Conservation (phyloP, 2,113 vertebrate species). For the Furnarius figulus region DNA sequence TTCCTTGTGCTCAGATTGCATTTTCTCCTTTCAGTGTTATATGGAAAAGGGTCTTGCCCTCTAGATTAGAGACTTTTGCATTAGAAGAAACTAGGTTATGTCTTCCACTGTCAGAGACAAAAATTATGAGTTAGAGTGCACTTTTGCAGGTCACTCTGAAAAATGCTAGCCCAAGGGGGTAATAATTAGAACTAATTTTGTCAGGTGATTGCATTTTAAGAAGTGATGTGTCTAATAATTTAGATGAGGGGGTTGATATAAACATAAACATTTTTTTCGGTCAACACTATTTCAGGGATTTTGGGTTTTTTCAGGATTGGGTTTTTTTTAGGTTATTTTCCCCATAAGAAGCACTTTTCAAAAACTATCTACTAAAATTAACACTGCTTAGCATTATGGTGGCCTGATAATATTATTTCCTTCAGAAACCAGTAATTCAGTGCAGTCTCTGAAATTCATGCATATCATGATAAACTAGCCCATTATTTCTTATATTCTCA, state of each 20-base stretch:
- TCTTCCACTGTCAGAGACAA: conserved; percentile 78
- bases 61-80: conserved; percentile 85
- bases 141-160: conserved; percentile 82
- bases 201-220: conserved; percentile 83
- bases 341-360: conserved; percentile 87
- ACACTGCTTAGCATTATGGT: conserved; percentile 68
- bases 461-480: conserved; percentile 38
- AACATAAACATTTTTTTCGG: conserved; percentile 82
- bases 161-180: conserved; percentile 80
- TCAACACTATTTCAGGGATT: conserved; percentile 75
- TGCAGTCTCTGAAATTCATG: conserved; percentile 46
- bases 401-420: conserved; percentile 67
- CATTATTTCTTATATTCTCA: conserved; percentile 26
- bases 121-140: conserved; percentile 80
- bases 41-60: conserved; percentile 79
- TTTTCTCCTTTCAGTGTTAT: conserved; percentile 80
- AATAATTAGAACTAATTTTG: conserved; percentile 84
- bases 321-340: conserved; percentile 23
- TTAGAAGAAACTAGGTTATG: conserved; percentile 85
- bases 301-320: conserved; percentile 63
- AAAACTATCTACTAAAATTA: conserved; percentile 87
- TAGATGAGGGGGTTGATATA: conserved; percentile 87
- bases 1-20: conserved; percentile 82
- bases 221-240: conserved; percentile 79
- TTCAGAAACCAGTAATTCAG: conserved; percentile 61